Percentiles rank a stretch among this genome's conserved stretches.
Evolutionary conservation across 2,888 invertebrate species (phyloP).

Genomic region (Dasysyrphus tricinctus): DNA sequence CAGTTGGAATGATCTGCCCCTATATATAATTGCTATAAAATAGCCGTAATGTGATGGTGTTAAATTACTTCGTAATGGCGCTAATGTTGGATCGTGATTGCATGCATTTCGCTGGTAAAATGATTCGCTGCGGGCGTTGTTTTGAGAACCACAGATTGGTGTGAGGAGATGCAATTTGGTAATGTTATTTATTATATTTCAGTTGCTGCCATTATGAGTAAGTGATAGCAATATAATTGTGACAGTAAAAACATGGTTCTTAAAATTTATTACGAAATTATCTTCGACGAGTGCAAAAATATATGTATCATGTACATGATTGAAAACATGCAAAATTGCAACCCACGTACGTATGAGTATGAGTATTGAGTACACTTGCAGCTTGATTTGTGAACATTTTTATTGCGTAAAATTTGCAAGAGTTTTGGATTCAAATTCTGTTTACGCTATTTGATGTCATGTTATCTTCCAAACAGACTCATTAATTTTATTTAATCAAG

Average conservation of each 20-base stretch:
- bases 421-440: too few species aligned
- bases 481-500: too few species aligned
- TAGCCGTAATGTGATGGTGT: conserved; percentile 69
- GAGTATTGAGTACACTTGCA: too few species aligned
- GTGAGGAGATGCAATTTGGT: conserved; percentile 49
- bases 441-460: too few species aligned
- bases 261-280: conserved; percentile 16
- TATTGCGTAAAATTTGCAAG: too few species aligned
- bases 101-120: conserved; percentile 35
- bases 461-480: too few species aligned
- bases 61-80: conserved; percentile 70
- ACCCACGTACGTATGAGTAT: not conserved
- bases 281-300: not conserved
- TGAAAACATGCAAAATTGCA: not conserved
- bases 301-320: not conserved
- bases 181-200: conserved; percentile 57
- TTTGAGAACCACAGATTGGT: conserved; percentile 31
- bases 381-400: too few species aligned
- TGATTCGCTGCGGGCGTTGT: conserved; percentile 54
- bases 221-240: conserved; percentile 48
- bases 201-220: conserved; percentile 47
- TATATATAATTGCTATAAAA: conserved; percentile 65
- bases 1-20: conserved; percentile 46
- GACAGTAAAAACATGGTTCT: conserved; percentile 27
- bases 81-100: conserved; percentile 64